Base-by-base conservation (phyloP, 1,140 invertebrate species). In the Hycleus cichorii region DNA sequence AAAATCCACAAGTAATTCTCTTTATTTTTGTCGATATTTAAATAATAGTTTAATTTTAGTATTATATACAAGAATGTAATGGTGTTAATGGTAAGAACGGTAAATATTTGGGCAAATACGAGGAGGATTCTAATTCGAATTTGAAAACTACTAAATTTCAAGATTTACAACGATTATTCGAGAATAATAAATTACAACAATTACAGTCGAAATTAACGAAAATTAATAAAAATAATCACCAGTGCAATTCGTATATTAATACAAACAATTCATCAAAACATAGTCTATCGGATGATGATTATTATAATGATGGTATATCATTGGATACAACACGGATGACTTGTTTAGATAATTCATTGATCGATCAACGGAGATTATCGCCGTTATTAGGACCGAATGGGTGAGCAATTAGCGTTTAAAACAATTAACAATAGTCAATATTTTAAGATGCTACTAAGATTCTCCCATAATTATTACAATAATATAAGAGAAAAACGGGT, bases 1-100 rank as follows among this genome's bases (percentile, higher is more conserved):
- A 80, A 70, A 80, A 80, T 72, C 77, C 78, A 47, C 76, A 80
- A 74, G 80, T 82, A 72, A 66, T 42, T 54, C 6, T 55, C 8
- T 27, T 47, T 55, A n/a, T 26, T 44, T 51, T 47, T 58, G 18
- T 44, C 32, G 1, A 27, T 0, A 39, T 7, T 7, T 45, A 47
- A 24, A 51, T 42, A 39, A 18, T 10, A 24, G 40, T 5, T n/a
- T 32, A 4, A 42, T 66, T 63, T 24, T 47, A 68, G 66, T 68
- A 61, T 57, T 64, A 62, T 38, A 52, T 50, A 27, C 56, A 60
- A 2, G 63, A 66, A 50, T 60, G 60, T 45, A 66, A 66, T 39
- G 59, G 62, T 27, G 51, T 42, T n/a, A n/a, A 18, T 18, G 18
- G 18, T 18, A 18, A 42, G 10, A 42, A 42, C 9, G 40, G 11